Conservation (phyloP, 2,888 invertebrate genomes). For the Diadegma fenestrale region DNA sequence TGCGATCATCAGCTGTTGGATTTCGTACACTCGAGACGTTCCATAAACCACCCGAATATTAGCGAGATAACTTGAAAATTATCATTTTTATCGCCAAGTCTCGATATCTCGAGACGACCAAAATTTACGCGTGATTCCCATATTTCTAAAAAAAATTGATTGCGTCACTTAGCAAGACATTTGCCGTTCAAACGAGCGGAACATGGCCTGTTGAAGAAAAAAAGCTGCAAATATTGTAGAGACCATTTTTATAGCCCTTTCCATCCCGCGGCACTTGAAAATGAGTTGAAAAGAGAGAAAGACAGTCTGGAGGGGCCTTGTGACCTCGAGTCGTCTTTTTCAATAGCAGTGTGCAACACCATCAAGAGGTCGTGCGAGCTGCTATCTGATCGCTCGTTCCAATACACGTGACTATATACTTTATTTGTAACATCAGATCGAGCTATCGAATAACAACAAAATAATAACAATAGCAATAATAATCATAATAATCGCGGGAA, state of each 20-base stretch:
- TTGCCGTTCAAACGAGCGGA: too few relatives aligned
- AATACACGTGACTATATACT: constrained; percentile 28
- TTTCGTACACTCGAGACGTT: background rate
- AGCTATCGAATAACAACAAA: background rate
- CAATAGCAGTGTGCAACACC: constrained; percentile 45
- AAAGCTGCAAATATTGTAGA: background rate
- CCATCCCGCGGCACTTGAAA: background rate
- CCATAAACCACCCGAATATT: background rate
- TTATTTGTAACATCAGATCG: background rate
- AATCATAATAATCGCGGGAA: background rate
- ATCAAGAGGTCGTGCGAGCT: constrained; percentile 31
- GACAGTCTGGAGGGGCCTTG: background rate
- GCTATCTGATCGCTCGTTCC: constrained; percentile 30
- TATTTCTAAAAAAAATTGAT: background rate
- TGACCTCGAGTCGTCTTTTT: constrained; percentile 16
- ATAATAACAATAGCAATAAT: background rate
- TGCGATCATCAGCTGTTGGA: background rate
- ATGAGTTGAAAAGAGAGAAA: background rate
- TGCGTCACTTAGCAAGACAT: background rate
- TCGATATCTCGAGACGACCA: background rate
- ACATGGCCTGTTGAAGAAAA: too few relatives aligned
- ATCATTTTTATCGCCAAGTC: background rate
- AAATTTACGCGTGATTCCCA: background rate
- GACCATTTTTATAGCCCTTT: background rate
- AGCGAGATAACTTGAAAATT: too few relatives aligned